Conservation (phyloP, 2,888 invertebrate species). For the Phoenoteleia sp. region DNA sequence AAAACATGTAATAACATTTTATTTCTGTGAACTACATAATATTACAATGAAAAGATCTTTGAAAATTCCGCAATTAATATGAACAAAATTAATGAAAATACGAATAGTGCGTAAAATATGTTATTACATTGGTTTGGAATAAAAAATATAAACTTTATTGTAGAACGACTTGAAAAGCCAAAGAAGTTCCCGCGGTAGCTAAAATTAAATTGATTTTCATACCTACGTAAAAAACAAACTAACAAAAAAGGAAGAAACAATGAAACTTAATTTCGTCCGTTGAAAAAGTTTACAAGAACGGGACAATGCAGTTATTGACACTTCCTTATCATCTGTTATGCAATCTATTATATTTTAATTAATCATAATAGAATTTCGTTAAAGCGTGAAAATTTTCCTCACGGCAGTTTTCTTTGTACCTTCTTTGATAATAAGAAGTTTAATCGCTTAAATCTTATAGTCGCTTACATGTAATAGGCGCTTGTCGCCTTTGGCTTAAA, state of each 20-base stretch:
- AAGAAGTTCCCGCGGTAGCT: constrained; percentile 8
- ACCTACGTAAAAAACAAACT: constrained; percentile 18
- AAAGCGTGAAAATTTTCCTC: constrained; percentile 47
- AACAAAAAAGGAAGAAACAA: constrained; percentile 9
- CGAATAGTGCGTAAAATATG: too few species aligned
- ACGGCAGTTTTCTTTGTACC: constrained; percentile 63
- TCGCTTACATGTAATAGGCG: constrained; percentile 64
- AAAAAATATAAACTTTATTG: not conserved
- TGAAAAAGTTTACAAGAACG: constrained; percentile 10
- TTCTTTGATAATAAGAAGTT: constrained; percentile 65
- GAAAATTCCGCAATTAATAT: too few species aligned
- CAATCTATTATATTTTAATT: constrained; percentile 53
- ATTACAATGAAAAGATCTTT: too few species aligned
- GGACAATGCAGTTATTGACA: constrained; percentile 35
- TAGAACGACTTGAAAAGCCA: not conserved
- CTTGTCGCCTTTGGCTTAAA: constrained; percentile 65
- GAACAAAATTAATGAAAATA: too few species aligned
- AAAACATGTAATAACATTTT: too few species aligned
- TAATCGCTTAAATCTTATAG: constrained; percentile 70
- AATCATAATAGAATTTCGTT: constrained; percentile 51
- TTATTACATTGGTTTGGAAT: not conserved
- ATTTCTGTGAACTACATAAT: too few species aligned
- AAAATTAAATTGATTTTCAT: constrained; percentile 28
- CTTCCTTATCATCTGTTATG: not conserved
- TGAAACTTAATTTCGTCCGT: constrained; percentile 33